Percentiles rank a stretch among this genome's conserved stretches.
These are phyloP conservation scores for Globicephala melas DNA, from an alignment of 2,113 vertebrate genomes.

Conservation along the genomic window DNA sequence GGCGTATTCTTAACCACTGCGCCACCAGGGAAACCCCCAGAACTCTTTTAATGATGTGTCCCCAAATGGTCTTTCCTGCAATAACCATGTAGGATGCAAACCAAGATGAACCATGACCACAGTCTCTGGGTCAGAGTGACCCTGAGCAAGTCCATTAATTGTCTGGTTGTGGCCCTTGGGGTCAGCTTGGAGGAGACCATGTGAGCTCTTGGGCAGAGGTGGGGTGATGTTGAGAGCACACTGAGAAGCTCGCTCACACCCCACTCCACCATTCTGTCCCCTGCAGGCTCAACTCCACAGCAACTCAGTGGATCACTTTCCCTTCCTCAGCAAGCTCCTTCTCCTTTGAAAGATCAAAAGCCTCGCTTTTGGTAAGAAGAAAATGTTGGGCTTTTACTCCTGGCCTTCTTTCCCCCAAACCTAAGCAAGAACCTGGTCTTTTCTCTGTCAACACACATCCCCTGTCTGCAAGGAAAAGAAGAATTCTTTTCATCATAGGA, in stretches of 20 bases:
- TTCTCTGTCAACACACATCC: not conserved
- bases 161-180: not conserved
- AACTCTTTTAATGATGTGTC: not conserved
- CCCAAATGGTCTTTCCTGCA: not conserved
- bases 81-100: not conserved
- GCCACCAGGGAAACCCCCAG: not conserved
- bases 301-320: not conserved
- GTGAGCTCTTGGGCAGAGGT: not conserved
- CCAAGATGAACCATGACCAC: not conserved
- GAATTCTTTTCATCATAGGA: not conserved
- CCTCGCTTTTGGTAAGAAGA: not conserved
- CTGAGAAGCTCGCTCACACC: not conserved
- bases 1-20: too few relatives aligned
- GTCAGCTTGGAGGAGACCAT: not conserved
- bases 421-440: not conserved
- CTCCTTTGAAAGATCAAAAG: not conserved
- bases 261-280: not conserved
- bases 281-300: not conserved
- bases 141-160: not conserved
- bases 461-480: not conserved
- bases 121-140: not conserved
- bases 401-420: not conserved
- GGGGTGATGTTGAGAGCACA: not conserved
- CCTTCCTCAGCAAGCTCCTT: not conserved
- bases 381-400: not conserved